phyloP scores from a whole-genome alignment of 2,113 vertebrate species.

The Sinocyclocheilus maitianheensis region DNA sequence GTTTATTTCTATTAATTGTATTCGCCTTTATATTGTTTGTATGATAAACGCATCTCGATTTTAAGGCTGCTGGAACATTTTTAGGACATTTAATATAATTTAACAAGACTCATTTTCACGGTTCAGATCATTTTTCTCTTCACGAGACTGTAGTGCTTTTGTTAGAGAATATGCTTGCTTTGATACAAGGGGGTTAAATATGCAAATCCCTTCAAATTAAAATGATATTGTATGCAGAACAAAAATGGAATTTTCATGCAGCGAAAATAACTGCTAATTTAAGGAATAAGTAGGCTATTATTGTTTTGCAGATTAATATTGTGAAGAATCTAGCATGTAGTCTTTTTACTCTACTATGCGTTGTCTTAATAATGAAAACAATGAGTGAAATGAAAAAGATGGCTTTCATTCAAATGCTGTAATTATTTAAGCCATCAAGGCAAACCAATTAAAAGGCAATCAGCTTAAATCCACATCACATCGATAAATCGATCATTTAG shows the following conservation, averaged over 20 bases:
- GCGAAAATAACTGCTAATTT: background rate
- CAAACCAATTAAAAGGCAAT: slow-evolving; percentile 52
- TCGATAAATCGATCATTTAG: slow-evolving; percentile 51
- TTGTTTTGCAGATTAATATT: background rate
- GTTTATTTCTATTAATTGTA: background rate
- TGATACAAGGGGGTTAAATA: background rate
- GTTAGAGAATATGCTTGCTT: background rate
- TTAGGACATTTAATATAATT: slow-evolving; percentile 4
- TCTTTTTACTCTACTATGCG: background rate
- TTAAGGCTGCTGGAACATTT: background rate
- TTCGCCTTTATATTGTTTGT: background rate
- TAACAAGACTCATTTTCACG: background rate
- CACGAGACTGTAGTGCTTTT: background rate
- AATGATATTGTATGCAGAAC: background rate
- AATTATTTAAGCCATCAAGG: slow-evolving; percentile 33
- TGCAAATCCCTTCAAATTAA: background rate
- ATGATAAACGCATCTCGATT: background rate
- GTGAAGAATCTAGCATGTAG: background rate
- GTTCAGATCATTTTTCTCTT: background rate
- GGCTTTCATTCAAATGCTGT: background rate
- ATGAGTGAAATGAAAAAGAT: background rate
- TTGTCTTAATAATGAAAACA: background rate
- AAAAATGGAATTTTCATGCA: background rate
- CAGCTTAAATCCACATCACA: slow-evolving; percentile 35
- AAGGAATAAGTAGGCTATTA: background rate